phyloP scores from a whole-genome alignment of 2,888 invertebrate species.

The Zygaena filipendulae region DNA sequence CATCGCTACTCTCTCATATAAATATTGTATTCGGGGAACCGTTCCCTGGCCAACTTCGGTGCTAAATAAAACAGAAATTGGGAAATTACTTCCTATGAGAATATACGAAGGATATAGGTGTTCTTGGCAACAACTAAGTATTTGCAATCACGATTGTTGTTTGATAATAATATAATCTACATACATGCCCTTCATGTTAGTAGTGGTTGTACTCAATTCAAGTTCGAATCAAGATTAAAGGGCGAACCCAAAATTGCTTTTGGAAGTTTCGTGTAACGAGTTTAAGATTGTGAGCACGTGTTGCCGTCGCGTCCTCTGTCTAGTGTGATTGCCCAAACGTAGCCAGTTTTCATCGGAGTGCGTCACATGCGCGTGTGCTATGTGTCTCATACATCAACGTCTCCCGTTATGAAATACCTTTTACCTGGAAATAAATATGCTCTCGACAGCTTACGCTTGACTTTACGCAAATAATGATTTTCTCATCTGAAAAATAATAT shows the following conservation, averaged over 20 bases:
- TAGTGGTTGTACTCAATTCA: too few species aligned
- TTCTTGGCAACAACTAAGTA: too few species aligned
- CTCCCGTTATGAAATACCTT: slow-evolving; percentile 40
- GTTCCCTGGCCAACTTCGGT: slow-evolving; percentile 38
- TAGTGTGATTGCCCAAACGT: slow-evolving; percentile 42
- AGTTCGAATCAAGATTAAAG: slow-evolving; percentile 38
- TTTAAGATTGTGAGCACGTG: slow-evolving; percentile 57
- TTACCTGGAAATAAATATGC: slow-evolving; percentile 39
- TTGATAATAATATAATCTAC: too few species aligned
- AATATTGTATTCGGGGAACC: slow-evolving; percentile 45
- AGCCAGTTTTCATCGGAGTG: slow-evolving; percentile 26
- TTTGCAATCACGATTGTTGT: too few species aligned
- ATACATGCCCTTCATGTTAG: too few species aligned
- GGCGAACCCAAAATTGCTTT: slow-evolving; percentile 51
- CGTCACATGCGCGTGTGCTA: slow-evolving; percentile 21
- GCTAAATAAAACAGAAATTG: slow-evolving; percentile 56
- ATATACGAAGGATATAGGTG: slow-evolving; percentile 1
- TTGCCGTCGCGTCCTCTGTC: slow-evolving; percentile 31
- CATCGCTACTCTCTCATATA: slow-evolving; percentile 49
- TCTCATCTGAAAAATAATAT: too few species aligned
- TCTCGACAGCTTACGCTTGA: slow-evolving; percentile 41
- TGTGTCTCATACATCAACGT: slow-evolving; percentile 49
- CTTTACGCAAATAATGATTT: too few species aligned
- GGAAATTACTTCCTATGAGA: slow-evolving; percentile 29
- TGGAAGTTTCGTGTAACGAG: slow-evolving; percentile 47